These are phyloP conservation scores for Xenus cinereus DNA, from an alignment of 2,113 vertebrate genomes.

Conservation along the genomic window DNA sequence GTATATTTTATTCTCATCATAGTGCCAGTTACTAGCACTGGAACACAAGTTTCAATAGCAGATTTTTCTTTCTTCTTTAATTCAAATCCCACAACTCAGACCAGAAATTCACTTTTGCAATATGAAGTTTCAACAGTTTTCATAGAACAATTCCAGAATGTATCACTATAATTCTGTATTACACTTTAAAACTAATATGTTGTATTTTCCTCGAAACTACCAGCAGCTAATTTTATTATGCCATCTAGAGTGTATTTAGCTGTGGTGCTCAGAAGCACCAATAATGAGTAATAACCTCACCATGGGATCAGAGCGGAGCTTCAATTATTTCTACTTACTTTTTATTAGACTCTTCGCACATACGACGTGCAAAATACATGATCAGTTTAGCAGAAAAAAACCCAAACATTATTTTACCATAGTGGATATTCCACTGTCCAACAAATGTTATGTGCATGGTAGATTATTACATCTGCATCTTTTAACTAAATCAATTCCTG, in stretches of 20 bases:
- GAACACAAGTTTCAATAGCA: not conserved
- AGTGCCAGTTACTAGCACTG: not conserved
- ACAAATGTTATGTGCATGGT: not conserved
- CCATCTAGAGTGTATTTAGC: not conserved
- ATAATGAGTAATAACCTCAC: not conserved
- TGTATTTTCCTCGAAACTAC: not conserved
- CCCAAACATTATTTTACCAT: not conserved
- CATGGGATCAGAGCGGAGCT: not conserved
- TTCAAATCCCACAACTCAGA: not conserved
- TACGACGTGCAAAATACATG: not conserved
- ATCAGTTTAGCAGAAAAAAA: not conserved
- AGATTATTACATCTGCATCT: not conserved
- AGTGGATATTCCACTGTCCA: not conserved
- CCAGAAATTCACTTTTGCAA: not conserved
- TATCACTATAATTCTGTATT: not conserved
- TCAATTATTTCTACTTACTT: not conserved
- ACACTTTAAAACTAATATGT: not conserved
- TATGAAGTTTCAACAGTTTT: not conserved
- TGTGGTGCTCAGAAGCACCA: not conserved
- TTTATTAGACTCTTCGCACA: not conserved
- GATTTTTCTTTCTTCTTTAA: not conserved
- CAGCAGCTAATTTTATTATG: not conserved
- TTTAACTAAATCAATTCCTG: not conserved
- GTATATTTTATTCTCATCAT: not conserved
- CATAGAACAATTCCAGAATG: not conserved